These are phyloP conservation scores for Octonoba sinensis DNA, from an alignment of 2,888 invertebrate genomes.

Conservation along the genomic window DNA sequence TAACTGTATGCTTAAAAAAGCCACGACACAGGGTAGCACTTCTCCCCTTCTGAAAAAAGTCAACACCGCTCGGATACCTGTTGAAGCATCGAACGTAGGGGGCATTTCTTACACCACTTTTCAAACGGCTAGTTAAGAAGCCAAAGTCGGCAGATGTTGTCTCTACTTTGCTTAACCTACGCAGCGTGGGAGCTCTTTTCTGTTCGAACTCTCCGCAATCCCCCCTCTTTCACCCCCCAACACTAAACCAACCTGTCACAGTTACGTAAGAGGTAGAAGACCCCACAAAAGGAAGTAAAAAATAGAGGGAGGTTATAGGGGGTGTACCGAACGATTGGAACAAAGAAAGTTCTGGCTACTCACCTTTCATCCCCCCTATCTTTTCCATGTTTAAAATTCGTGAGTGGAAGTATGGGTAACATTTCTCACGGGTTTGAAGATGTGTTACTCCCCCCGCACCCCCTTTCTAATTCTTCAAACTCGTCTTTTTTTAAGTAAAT, in stretches of 20 bases:
- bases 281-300: constrained; percentile 30
- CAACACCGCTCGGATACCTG: too few species aligned
- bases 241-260: constrained; percentile 55
- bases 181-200: constrained; percentile 60
- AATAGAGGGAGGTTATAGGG: constrained; percentile 53
- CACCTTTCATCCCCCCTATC: constrained; percentile 12
- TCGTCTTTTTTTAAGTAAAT: not conserved
- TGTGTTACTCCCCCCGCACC: constrained; percentile 15
- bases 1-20: too few species aligned
- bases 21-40: too few species aligned
- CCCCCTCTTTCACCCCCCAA: constrained; percentile 8
- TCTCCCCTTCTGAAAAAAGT: too few species aligned
- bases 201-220: constrained; percentile 11
- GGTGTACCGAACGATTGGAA: constrained; percentile 51
- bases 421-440: constrained; percentile 61
- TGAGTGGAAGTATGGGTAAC: constrained; percentile 63
- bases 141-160: constrained; percentile 53
- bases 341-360: constrained; percentile 18
- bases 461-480: constrained; percentile 27
- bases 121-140: constrained; percentile 31
- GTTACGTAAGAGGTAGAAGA: constrained; percentile 47
- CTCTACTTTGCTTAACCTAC: constrained; percentile 36
- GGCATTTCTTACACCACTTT: constrained; percentile 13
- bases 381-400: constrained; percentile 50
- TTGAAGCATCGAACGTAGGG: constrained; percentile 4